Conservation (phyloP, 2,888 invertebrate genomes). For the Campopleginae sp. region DNA sequence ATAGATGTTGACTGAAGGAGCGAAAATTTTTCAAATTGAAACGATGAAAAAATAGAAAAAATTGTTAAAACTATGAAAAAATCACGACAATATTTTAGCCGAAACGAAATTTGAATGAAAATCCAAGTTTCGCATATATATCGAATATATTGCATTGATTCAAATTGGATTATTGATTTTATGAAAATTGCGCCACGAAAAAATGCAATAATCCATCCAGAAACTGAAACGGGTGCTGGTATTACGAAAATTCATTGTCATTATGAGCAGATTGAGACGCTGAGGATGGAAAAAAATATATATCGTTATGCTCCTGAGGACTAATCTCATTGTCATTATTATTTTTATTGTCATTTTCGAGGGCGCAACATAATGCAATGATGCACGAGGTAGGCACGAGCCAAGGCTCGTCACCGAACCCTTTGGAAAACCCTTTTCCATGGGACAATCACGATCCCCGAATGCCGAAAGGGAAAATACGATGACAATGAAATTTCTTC, state of each 20-base stretch:
- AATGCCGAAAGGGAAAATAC: background rate
- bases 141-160: too few species aligned
- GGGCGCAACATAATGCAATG: slow-evolving; percentile 62
- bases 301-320: background rate
- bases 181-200: too few species aligned
- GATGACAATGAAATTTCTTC: slow-evolving; percentile 48
- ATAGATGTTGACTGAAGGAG: background rate
- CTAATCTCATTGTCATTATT: slow-evolving; percentile 21
- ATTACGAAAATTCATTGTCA: slow-evolving; percentile 49
- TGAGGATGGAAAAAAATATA: background rate
- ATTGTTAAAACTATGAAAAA: too few species aligned
- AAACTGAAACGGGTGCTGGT: background rate
- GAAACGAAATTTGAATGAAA: too few species aligned
- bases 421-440: slow-evolving; percentile 28
- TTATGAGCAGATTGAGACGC: background rate
- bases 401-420: slow-evolving; percentile 32
- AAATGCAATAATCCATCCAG: too few species aligned
- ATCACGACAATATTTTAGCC: too few species aligned
- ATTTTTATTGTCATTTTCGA: slow-evolving; percentile 18
- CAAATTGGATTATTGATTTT: too few species aligned
- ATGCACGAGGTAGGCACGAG: slow-evolving; percentile 56
- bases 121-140: too few species aligned
- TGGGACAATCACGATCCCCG: background rate
- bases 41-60: too few species aligned
- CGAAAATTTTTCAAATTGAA: too few species aligned